Evolutionary conservation across 2,888 invertebrate species (phyloP).

Genomic region (Zonitis immaculata): DNA sequence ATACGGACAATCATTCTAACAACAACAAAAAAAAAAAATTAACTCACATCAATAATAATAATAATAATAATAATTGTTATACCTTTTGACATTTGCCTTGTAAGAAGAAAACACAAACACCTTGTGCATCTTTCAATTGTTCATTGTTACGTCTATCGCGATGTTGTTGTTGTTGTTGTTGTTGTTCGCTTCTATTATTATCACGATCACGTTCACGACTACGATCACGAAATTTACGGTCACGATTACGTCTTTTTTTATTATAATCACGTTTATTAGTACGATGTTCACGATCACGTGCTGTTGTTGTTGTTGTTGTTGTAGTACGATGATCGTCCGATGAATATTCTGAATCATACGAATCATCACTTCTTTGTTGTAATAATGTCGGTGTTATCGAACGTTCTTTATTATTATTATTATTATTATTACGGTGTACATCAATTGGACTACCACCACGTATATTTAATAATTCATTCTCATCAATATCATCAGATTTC

Average conservation of each 20-base stretch:
- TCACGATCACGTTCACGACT: constrained; percentile 53
- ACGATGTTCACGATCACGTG: constrained; percentile 18
- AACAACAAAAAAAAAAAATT: constrained; percentile 4
- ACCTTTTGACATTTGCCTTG: constrained; percentile 82
- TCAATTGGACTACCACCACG: constrained; percentile 61
- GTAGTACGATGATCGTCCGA: constrained; percentile 42
- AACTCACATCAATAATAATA: constrained; percentile 8
- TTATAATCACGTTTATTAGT: constrained; percentile 17
- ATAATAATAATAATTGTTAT: constrained; percentile 6
- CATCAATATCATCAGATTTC: constrained; percentile 58
- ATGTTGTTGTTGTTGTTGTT: too few relatives aligned
- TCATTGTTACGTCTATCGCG: constrained; percentile 43
- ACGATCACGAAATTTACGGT: constrained; percentile 17
- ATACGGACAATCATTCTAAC: constrained; percentile 75
- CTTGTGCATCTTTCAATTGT: constrained; percentile 62
- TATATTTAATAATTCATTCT: constrained; percentile 75
- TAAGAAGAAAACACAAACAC: constrained; percentile 78
- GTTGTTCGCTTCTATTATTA: too few relatives aligned
- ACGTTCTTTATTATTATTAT: constrained; percentile 19
- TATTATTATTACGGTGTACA: too few relatives aligned
- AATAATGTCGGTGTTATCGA: constrained; percentile 24
- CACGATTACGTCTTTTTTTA: constrained; percentile 18
- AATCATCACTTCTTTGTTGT: constrained; percentile 39
- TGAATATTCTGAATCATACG: constrained; percentile 56
- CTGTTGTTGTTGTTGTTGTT: too few relatives aligned